These are phyloP conservation scores for Rhodeus uyekii DNA, from an alignment of 2,797 vertebrate species.

Conservation along the genomic window DNA sequence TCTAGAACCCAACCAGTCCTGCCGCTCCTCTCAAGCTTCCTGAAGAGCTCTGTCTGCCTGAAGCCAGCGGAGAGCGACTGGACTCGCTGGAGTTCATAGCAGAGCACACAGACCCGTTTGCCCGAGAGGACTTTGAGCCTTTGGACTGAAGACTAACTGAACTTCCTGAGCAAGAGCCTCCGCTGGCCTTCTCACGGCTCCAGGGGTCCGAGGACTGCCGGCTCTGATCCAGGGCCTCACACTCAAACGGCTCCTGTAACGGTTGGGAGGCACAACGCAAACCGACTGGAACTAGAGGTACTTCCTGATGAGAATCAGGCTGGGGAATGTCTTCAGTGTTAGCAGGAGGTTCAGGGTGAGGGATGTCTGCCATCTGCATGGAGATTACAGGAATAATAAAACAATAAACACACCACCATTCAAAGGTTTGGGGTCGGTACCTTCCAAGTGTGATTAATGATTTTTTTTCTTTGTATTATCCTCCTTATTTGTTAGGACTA, in stretches of 20 bases:
- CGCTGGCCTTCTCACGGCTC: not conserved
- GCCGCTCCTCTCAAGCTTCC: too few relatives aligned
- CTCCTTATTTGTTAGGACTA: not conserved
- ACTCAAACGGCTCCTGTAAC: constrained; percentile 41
- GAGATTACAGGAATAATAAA: constrained; percentile 7
- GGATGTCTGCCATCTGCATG: constrained; percentile 50
- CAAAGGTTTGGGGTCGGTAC: not conserved
- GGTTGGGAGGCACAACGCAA: constrained; percentile 24
- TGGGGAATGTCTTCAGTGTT: constrained; percentile 18
- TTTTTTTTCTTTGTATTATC: not conserved
- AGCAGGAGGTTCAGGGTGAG: constrained; percentile 32
- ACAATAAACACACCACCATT: not conserved
- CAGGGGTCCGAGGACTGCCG: not conserved
- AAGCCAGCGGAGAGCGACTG: constrained; percentile 10
- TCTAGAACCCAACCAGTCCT: constrained; percentile 43
- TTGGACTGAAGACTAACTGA: constrained; percentile 22
- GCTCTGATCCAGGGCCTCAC: not conserved
- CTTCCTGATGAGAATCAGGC: constrained; percentile 40
- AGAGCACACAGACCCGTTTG: constrained; percentile 28
- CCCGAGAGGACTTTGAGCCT: constrained; percentile 26
- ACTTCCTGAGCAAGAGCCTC: constrained; percentile 28
- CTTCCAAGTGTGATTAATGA: not conserved
- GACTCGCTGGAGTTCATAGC: too few relatives aligned
- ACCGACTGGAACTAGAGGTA: constrained; percentile 35
- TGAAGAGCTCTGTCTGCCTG: too few relatives aligned